Conservation (phyloP, 1,140 invertebrate genomes). For the Drosophila tsacasi region DNA sequence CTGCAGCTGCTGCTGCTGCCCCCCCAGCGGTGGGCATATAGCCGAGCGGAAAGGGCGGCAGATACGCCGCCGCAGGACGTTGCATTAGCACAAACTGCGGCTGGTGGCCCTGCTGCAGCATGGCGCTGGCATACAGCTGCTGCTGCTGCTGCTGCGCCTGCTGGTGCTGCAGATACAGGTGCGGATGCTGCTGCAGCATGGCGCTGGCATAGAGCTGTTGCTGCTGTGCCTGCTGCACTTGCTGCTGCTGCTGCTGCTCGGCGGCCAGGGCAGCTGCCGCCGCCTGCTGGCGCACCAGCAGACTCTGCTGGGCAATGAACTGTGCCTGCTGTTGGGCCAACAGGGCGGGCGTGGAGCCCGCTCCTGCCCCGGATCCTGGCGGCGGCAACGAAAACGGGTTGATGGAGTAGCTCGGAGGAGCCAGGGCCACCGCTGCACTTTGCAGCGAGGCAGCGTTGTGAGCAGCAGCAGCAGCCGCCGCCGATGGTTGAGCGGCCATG, state of each 20-base stretch:
- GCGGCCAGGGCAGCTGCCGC: conserved; percentile 72
- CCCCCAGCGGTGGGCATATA: conserved; percentile 62
- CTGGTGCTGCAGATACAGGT: conserved; percentile 69
- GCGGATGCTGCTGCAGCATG: conserved; percentile 65
- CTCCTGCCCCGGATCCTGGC: conserved; percentile 41
- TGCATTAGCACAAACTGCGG: conserved; percentile 83
- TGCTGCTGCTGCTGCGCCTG: conserved; percentile 43
- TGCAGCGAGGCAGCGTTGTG: conserved; percentile 51
- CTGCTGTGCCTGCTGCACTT: conserved; percentile 63
- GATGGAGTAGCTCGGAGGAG: conserved; percentile 59
- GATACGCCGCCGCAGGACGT: conserved; percentile 58
- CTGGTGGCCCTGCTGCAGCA: conserved; percentile 67
- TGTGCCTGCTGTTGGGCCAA: conserved; percentile 84
- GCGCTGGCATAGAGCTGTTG: conserved; percentile 75
- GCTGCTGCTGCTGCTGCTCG: conserved; percentile 74
- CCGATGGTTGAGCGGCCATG: conserved; percentile 20
- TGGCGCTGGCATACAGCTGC: conserved; percentile 41
- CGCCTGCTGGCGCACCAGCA: conserved; percentile 78
- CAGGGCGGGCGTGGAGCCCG: conserved; percentile 64
- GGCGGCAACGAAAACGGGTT: conserved; percentile 61
- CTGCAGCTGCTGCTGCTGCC: conserved; percentile 58
- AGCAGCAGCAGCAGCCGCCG: conserved; percentile 17
- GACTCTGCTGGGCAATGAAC: conserved; percentile 83
- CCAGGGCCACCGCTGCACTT: conserved; percentile 44
- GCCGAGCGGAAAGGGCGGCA: conserved; percentile 77